Conservation (phyloP, 1,140 invertebrate species). For the Nasonia giraulti region DNA sequence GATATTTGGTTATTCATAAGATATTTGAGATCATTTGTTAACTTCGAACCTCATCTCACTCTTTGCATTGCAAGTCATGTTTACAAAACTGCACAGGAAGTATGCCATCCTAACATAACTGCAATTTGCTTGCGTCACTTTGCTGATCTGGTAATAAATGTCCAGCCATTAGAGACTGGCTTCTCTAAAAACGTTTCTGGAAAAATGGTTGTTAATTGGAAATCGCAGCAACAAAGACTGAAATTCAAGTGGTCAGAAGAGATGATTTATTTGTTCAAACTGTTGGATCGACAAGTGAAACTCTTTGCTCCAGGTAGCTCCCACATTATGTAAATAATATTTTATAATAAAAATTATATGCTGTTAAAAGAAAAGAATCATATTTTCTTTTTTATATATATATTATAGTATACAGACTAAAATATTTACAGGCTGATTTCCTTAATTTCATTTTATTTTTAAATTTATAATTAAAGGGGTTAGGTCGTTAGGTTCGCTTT, state of each 20-base stretch:
- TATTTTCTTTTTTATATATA: too few species aligned
- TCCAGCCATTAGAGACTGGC: constrained; percentile 80
- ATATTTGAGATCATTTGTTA: constrained; percentile 64
- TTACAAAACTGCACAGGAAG: constrained; percentile 74
- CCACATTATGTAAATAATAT: neutral
- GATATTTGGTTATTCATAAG: constrained; percentile 76
- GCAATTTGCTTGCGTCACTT: constrained; percentile 77
- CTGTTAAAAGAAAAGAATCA: neutral
- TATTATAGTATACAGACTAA: too few species aligned
- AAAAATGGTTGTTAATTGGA: constrained; percentile 75
- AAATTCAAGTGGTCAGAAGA: constrained; percentile 72
- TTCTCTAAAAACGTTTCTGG: constrained; percentile 81
- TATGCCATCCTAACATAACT: constrained; percentile 69
- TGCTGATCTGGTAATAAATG: constrained; percentile 77
- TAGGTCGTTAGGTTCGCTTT: too few species aligned
- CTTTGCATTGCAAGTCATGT: constrained; percentile 75
- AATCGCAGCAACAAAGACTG: constrained; percentile 69
- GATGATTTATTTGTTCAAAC: constrained; percentile 79
- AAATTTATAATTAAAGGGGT: too few species aligned
- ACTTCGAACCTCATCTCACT: constrained; percentile 61
- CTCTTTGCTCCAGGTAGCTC: constrained; percentile 75
- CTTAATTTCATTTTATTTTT: too few species aligned
- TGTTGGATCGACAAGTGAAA: constrained; percentile 82
- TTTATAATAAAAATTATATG: neutral
- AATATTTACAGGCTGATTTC: too few species aligned